Evolutionary conservation across 1,140 invertebrate genomes (phyloP).

Genomic region (Cyphomyrmex costatus): DNA sequence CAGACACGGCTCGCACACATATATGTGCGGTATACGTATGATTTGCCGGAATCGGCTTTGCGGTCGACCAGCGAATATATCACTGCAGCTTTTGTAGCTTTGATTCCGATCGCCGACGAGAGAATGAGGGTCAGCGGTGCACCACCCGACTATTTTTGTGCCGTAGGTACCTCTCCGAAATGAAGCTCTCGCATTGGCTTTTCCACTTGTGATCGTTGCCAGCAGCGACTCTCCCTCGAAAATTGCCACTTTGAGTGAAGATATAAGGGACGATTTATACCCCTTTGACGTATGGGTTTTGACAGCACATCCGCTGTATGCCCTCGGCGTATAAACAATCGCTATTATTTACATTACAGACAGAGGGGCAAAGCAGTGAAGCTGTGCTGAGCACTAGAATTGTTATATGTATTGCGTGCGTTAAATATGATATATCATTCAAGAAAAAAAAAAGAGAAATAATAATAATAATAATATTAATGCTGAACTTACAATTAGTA

Average conservation of each 20-base stretch:
- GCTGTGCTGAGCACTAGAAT: neutral
- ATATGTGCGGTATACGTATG: constrained; percentile 65
- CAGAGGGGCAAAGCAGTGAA: neutral
- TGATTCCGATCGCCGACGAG: constrained; percentile 70
- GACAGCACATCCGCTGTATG: neutral
- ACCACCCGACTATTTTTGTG: constrained; percentile 52
- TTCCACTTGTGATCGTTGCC: constrained; percentile 20
- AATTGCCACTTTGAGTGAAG: constrained; percentile 43
- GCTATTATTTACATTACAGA: constrained; percentile 3
- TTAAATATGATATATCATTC: neutral
- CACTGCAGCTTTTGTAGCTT: constrained; percentile 72
- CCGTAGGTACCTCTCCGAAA: constrained; percentile 42
- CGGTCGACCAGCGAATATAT: constrained; percentile 70
- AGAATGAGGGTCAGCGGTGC: constrained; percentile 70
- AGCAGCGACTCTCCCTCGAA: constrained; percentile 14
- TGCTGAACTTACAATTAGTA: neutral
- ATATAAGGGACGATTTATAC: constrained; percentile 39
- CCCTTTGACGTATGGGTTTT: constrained; percentile 18
- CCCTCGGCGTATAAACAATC: constrained; percentile 32
- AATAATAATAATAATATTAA: constrained; percentile 25
- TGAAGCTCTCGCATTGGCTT: constrained; percentile 50
- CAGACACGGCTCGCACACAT: neutral
- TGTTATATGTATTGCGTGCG: neutral
- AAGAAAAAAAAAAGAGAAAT: neutral
- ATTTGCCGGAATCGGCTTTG: constrained; percentile 74